Evolutionary conservation across 2,797 vertebrate species (phyloP), one percentile per base, ranked within the genome.

Genomic region (Pangasius mekongensis): DNA sequence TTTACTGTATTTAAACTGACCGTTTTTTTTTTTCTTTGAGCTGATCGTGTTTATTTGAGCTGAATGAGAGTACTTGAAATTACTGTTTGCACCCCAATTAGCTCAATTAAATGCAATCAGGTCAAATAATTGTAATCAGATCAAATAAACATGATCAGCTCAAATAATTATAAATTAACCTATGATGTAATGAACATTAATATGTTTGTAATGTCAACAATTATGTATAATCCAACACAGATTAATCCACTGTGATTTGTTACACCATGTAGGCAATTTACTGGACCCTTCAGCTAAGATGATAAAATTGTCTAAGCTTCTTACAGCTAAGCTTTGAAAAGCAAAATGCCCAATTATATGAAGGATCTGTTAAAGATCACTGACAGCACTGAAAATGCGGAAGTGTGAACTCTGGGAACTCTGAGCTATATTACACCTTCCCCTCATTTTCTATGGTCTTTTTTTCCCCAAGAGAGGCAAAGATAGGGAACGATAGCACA

Each of bases 361-460:
- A 54, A 66, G 43, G 74, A 47, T 49, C 24, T 16, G 18, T 27
- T n/a, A 24, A 24, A 43, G 84, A 62, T 7, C 20, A 9, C 27
- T 11, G 27, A 76, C 14, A 62, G 54, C 27, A 3, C 14, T n/a
- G 36, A 64, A 60, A 86, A 86, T 49, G 60, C 52, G 27, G 69
- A 69, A 81, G 77, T 58, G 49, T 86, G 52, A 86, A 88, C 52
- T 43, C 22, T 49, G 13, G 24, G 39, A 39, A 85, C n/a, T n/a
- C 14, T 3, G 24, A 13, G 24, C 60, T 82, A 9, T 47, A 62
- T 22, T 43, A 60, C 69, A 47, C 77, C 77, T 60, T 24, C 52
- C 52, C 3, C 27, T 87, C 66, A 33, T 82, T 16, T 73, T 60
- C 66, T 47, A 39, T 20, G 2, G 36, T 47, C 14, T 69, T 54